Evolutionary conservation across 2,797 vertebrate species (phyloP).

Genomic region (Florisuga fusca): DNA sequence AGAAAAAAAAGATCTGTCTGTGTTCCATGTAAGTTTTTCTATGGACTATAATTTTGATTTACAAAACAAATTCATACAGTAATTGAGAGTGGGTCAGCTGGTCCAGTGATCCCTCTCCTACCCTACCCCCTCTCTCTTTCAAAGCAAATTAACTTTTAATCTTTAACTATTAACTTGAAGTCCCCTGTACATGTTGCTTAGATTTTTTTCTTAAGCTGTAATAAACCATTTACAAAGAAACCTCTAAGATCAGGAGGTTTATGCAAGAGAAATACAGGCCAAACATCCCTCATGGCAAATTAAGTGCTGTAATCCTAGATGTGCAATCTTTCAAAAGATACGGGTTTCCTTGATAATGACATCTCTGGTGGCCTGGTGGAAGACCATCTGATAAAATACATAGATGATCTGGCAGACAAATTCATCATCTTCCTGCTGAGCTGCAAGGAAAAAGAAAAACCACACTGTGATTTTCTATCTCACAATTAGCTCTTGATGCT

Average conservation of each 20-base stretch:
- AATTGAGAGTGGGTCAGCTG: background rate
- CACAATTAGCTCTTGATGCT: background rate
- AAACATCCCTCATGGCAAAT: background rate
- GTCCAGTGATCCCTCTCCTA: background rate
- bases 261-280: background rate
- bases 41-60: background rate
- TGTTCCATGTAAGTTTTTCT: background rate
- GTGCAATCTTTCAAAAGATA: conserved; percentile 84
- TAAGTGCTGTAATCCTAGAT: background rate
- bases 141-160: background rate
- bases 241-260: background rate
- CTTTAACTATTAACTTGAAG: background rate
- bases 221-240: conserved; percentile 16
- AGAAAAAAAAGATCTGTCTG: background rate
- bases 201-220: background rate
- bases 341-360: conserved; percentile 97
- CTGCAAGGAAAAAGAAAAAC: conserved; percentile 73
- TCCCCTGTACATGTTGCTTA: background rate
- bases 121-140: background rate
- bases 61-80: background rate
- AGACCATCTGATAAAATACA: conserved; percentile 99
- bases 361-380: conserved; percentile 96
- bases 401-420: conserved; percentile 99
- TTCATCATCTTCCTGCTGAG: conserved; percentile 96
- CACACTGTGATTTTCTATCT: background rate